Percentiles rank a stretch among this genome's conserved stretches.
Conservation (phyloP, 2,888 invertebrate species). For the Trissolcus brochymenae region DNA sequence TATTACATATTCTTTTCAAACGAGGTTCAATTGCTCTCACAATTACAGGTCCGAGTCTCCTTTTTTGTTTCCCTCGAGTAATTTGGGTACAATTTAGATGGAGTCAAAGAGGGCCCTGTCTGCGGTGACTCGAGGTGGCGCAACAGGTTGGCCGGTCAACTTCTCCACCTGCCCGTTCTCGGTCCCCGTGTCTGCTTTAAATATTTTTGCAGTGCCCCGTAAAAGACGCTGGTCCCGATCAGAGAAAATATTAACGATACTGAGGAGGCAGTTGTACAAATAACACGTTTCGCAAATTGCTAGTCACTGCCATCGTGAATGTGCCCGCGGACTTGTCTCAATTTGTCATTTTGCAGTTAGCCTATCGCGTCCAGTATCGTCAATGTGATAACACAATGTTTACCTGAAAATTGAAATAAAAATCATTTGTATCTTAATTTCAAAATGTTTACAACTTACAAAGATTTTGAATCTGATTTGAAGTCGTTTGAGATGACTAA, state of each 20-base stretch:
- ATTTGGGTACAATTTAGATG: constrained; percentile 52
- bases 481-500: too few species aligned
- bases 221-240: constrained; percentile 23
- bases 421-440: background rate
- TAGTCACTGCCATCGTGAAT: constrained; percentile 9
- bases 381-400: constrained; percentile 1
- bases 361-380: constrained; percentile 20
- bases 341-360: background rate
- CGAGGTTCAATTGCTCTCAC: constrained; percentile 28
- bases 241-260: constrained; percentile 39
- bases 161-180: constrained; percentile 68
- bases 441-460: background rate
- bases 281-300: constrained; percentile 40
- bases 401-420: too few species aligned
- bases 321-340: constrained; percentile 27
- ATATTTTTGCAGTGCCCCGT: constrained; percentile 29
- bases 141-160: constrained; percentile 72
- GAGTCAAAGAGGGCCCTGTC: constrained; percentile 42
- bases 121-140: constrained; percentile 58
- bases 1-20: background rate
- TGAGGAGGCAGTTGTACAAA: constrained; percentile 38
- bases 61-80: constrained; percentile 20
- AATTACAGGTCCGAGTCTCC: constrained; percentile 25
- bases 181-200: constrained; percentile 61
- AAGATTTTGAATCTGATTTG: too few species aligned